These are phyloP conservation scores for Melanotaenia maccullochi DNA, from an alignment of 2,797 vertebrate species.

Conservation along the genomic window DNA sequence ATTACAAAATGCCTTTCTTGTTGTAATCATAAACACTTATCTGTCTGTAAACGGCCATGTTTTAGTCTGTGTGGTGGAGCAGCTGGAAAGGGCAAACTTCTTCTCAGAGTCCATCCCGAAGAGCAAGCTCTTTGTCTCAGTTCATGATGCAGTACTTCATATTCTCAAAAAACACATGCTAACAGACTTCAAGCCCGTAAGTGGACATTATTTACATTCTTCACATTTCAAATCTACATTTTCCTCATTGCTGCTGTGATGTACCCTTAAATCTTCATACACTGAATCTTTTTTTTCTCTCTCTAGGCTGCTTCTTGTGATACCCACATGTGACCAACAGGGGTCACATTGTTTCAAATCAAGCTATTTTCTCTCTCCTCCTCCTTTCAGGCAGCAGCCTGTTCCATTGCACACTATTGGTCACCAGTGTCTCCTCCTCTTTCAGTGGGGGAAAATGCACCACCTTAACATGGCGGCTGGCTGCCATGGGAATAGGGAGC, in stretches of 20 bases:
- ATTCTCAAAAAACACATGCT: slow-evolving; percentile 37
- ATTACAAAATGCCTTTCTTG: not conserved
- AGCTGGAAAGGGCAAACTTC: slow-evolving; percentile 88
- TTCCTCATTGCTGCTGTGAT: not conserved
- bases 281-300: slow-evolving; percentile 10
- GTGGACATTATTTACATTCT: slow-evolving; percentile 18
- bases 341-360: slow-evolving; percentile 58
- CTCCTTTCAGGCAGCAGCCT: slow-evolving; percentile 16
- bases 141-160: slow-evolving; percentile 87
- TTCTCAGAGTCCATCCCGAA: slow-evolving; percentile 88
- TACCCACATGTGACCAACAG: slow-evolving; percentile 78
- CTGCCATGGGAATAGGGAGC: slow-evolving; percentile 78
- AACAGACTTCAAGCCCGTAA: slow-evolving; percentile 54
- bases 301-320: slow-evolving; percentile 61
- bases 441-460: slow-evolving; percentile 56
- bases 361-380: slow-evolving; percentile 18
- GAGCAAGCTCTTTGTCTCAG: slow-evolving; percentile 84
- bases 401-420: slow-evolving; percentile 53
- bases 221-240: not conserved
- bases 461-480: slow-evolving; percentile 71
- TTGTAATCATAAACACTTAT: slow-evolving; percentile 20
- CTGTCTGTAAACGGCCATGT: slow-evolving; percentile 25
- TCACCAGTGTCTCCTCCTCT: slow-evolving; percentile 52
- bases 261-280: not conserved
- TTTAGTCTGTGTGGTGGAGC: slow-evolving; percentile 85